Base-by-base conservation (phyloP, 53 echinoderm and acorn worm genomes). In the Stichopus horrens region DNA sequence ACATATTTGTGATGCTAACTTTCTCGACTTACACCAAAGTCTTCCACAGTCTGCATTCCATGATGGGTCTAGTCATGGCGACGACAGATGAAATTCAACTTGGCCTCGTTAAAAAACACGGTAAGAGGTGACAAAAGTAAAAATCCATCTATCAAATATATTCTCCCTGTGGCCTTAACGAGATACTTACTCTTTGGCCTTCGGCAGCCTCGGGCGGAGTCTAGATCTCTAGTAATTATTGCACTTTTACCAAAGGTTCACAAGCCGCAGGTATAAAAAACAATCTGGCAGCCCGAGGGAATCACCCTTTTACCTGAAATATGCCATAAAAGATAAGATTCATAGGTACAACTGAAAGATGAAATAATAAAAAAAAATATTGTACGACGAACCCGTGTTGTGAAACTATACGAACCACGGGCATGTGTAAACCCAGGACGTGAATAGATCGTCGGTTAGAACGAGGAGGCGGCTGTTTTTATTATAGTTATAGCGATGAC, bases 131-230 rank as follows among this genome's bases (percentile, higher is more conserved):
- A 71, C 71, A 71, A 18, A 18, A 71, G 19, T 71, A 71, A 71
- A 37, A 71, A 71, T 71, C 71, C 6, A 19, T 71, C 71, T 71
- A 18, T 6, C 71, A 71, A 4, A 68, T 13, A 71, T 71, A 18
- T 7, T 71, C 21, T 37, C 71, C 71, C 71, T 71, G 18, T 71
- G 71, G 71, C 71, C 71, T 71, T 4, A 71, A 71, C 71, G 71
- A 18, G 71, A 71, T 71, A 71, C 71, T 71, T 71, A 18, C 71
- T 71, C 71, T 71, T 71, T 71, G 71, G 16, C 71, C 71, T 71
- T 71, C n/a, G n/a, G 5, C 71, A 71, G n/a, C 71, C 71, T 6
- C 71, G 71, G 71, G 71, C 71, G 19, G 71, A 71, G 19, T n/a
- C 18, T 71, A 71, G 71, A 71, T 71, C 6, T 16, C 16, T 71